Base-by-base conservation (phyloP, 2,113 vertebrate genomes). In the Acrocephalus kingi region DNA sequence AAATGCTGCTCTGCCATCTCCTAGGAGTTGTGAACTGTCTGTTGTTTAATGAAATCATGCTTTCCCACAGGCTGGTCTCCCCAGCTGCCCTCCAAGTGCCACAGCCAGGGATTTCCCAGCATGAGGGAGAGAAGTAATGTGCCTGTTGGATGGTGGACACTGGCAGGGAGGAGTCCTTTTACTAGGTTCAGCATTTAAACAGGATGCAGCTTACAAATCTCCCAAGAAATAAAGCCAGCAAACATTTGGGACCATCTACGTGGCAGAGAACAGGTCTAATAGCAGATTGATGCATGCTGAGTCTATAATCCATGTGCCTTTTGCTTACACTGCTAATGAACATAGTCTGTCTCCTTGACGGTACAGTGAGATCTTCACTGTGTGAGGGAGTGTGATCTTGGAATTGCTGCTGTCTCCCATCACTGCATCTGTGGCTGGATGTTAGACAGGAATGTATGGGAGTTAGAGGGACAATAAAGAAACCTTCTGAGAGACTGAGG, bases 141-240 rank as follows among this genome's bases (percentile, higher is more conserved):
- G 39, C 12, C 24, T 0, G 0, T 2, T 6, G 7, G 7, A 18
- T n/a, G 37, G 28, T 52, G 20, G 11, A 31, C 3, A 4, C 27
- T 61, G 21, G 4, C 41, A 49, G 54, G 45, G 41, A 64, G 3
- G 7, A 67, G 35, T 59, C 16, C 14, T 73, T 61, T 64, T 21
- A 54, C 33, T 27, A 85, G 33, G 39, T 67, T 89, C n/a, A 74
- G 22, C n/a, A 11, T 86, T 64, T 41, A 37, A 21, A 69, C 17
- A 56, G 33, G 18, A 3, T 31, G 13, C 22, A 49, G 15, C 46
- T 76, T 85, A n/a, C 33, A 59, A 48, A 61, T 78, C 68, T 76
- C 49, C 35, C 45, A 31, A 33, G 43, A 82, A 84, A 46, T 37
- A 71, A 66, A 87, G 20, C 33, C 72, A 64, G 52, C 17, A 79